phyloP scores from a whole-genome alignment of 2,888 invertebrate species.

The Bedellia somnulentella region DNA sequence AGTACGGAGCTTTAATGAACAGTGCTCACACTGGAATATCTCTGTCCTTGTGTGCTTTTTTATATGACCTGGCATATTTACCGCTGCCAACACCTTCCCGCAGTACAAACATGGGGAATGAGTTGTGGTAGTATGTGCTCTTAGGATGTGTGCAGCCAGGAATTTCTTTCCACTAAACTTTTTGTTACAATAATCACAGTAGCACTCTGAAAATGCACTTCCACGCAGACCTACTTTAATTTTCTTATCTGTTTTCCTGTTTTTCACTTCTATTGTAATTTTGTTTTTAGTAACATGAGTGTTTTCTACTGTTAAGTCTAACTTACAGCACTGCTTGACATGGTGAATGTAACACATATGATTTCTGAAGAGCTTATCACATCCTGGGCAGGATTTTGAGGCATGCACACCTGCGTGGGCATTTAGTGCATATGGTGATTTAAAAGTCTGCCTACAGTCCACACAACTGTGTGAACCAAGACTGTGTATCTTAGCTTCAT shows the following conservation, averaged over 20 bases:
- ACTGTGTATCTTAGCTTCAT: constrained; percentile 22
- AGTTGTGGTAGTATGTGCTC: constrained; percentile 37
- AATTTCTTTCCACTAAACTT: constrained; percentile 35
- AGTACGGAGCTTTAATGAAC: constrained; percentile 25
- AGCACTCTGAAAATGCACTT: constrained; percentile 24
- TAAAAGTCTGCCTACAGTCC: constrained; percentile 35
- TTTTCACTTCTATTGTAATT: constrained; percentile 23
- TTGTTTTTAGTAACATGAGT: constrained; percentile 18
- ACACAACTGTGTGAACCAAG: constrained; percentile 26
- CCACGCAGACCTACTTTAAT: constrained; percentile 32
- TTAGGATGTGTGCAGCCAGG: constrained; percentile 39
- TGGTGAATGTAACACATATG: constrained; percentile 35
- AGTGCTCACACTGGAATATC: constrained; percentile 25
- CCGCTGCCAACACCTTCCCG: constrained; percentile 33
- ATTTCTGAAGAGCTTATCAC: constrained; percentile 32
- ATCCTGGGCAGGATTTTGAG: constrained; percentile 28
- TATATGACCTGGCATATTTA: constrained; percentile 37
- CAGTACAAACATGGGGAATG: constrained; percentile 36
- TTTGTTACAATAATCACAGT: constrained; percentile 41
- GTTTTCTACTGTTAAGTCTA: constrained; percentile 19
- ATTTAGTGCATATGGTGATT: constrained; percentile 21
- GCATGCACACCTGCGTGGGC: constrained; percentile 31
- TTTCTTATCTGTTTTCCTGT: constrained; percentile 18
- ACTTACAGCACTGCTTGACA: constrained; percentile 29
- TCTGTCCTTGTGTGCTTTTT: constrained; percentile 22